Evolutionary conservation across 2,888 invertebrate species (phyloP), one percentile per base, ranked within the genome.

Genomic region (Pilophorus perplexus): DNA sequence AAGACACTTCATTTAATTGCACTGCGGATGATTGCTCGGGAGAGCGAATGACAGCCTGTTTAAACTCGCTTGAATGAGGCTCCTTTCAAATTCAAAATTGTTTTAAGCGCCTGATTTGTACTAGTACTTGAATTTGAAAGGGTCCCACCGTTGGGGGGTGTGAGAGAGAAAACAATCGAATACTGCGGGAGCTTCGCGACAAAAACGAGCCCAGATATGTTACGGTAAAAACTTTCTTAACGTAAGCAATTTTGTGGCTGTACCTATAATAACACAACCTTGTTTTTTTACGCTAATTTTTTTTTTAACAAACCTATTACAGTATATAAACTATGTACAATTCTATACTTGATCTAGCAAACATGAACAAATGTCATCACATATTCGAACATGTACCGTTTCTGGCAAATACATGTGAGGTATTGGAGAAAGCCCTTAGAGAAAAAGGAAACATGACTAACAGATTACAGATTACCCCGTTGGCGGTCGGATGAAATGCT

Each of bases 1-100:
- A 71, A 71, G 71, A 71, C 71, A 71, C 71, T 71, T 71, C 67
- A 67, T 68, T 69, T 70, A 71, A 70, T 71, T 70, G 71, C 70
- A 71, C 71, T 69, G 69, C 65, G 50, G 62, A 67, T 68, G 54
- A 42, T 22, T 16, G 52, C 64, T 65, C 64, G 25, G 27, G 37
- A 38, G 64, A 65, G 64, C 64, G 28, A 54, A 65, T 62, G 64
- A 65, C 64, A 65, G 64, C 64, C 64, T 54, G 64, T 42, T 62
- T 62, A 46, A 48, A 62, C 37, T 46, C 23, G 40, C 40, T 46
- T 27, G 52, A 33, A 27, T 18, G 33, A 27, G 25, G 27, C 16
- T 37, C 23, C 62, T 6, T 62, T 33, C 62, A 33, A 62, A 68
- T 48, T 33, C 64, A 54, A 68, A 57, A n/a, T n/a, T n/a, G n/a